Evolutionary conservation across 2,113 vertebrate species (phyloP), one percentile per base, ranked within the genome.

Genomic region (Seriola aureovittata): DNA sequence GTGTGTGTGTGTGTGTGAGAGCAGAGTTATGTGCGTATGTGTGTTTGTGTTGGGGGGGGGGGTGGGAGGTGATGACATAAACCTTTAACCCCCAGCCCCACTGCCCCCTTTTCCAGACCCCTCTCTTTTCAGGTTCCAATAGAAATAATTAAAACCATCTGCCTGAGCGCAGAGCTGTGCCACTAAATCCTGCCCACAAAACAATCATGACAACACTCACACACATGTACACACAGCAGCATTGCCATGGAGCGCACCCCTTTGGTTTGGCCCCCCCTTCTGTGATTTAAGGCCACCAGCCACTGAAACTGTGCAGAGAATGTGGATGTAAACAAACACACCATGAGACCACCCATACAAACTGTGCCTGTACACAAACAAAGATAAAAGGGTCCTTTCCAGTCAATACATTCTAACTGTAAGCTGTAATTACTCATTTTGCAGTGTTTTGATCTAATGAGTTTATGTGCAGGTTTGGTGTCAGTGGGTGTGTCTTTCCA

Each of bases 81-180:
- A 95, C 91, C 89, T 92, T 91, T 91, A 90, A 94, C 92, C 88
- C 81, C 66, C 74, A 72, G 76, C 64, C 75, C 81, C 25, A 59
- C 78, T 84, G 58, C 80, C 91, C 84, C 73, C 76, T 60, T 85
- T 86, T 69, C 63, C 75, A 71, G 73, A 89, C 60, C 75, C 48
- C 75, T 70, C 71, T 73, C 80, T 71, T 59, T 85, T 86, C 58
- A 71, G 81, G 67, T 86, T 88, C 74, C 91, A 85, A 94, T 58
- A 73, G 80, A 93, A 78, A 88, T 94, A 88, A 94, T 94, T 91
- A 80, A 84, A 94, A 85, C 91, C 94, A 94, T 94, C 93, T 96
- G 94, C 50, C 72, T 79, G 71, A 77, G 72, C 1, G 42, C 78
- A 83, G 71, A 86, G 85, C 72, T 62, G 44, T 76, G 78, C 85